phyloP scores from a whole-genome alignment of 2,113 vertebrate species.

The Serilophus lunatus region DNA sequence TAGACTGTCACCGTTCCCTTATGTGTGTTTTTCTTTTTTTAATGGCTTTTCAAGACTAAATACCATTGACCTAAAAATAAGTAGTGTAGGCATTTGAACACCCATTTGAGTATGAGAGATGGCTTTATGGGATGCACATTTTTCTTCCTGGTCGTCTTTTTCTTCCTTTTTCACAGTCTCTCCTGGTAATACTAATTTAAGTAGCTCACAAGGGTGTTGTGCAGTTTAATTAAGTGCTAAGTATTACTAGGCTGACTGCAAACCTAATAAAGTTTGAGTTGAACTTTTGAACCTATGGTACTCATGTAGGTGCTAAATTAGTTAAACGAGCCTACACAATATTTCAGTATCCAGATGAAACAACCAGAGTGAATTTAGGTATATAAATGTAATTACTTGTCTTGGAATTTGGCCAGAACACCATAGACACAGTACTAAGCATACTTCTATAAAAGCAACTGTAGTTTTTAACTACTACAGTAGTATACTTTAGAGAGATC shows the following conservation, averaged over 20 bases:
- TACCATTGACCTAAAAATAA: background rate
- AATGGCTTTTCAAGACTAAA: background rate
- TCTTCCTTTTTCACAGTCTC: background rate
- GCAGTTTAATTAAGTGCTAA: slow-evolving; percentile 64
- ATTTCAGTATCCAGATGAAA: slow-evolving; percentile 49
- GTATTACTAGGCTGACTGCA: slow-evolving; percentile 48
- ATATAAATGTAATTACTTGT: slow-evolving; percentile 49
- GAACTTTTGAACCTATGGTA: slow-evolving; percentile 55
- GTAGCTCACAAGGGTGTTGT: slow-evolving; percentile 42
- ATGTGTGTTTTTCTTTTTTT: background rate
- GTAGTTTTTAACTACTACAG: background rate
- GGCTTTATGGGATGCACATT: background rate
- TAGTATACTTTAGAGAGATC: background rate
- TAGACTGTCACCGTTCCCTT: background rate
- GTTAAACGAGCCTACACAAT: slow-evolving; percentile 38
- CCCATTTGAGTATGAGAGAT: background rate
- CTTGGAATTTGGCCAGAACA: slow-evolving; percentile 43
- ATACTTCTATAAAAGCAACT: background rate
- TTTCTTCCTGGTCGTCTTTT: background rate
- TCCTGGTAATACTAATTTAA: slow-evolving; percentile 18
- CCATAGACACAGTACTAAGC: background rate
- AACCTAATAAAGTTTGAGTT: slow-evolving; percentile 52
- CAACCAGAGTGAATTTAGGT: slow-evolving; percentile 27
- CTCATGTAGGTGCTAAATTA: slow-evolving; percentile 55
- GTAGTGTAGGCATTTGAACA: background rate